Base-by-base conservation (phyloP, 2,888 invertebrate genomes). In the Mythimna ferrago region DNA sequence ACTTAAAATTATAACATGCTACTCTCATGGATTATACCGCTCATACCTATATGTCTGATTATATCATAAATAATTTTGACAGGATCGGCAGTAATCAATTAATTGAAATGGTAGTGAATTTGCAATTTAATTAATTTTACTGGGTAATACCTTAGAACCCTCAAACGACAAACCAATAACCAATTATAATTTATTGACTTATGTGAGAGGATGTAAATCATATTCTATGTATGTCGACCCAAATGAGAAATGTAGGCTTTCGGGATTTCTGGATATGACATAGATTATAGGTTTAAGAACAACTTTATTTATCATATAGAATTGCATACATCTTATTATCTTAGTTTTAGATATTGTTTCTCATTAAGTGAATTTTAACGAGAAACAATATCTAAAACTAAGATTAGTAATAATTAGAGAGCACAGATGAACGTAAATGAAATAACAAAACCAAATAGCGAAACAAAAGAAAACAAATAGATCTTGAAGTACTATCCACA, bases 181-280 rank as follows among this genome's bases (percentile, higher is more conserved):
- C 16, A 69, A 69, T 68, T 67, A 54, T 66, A 32, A 73, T 73
- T 60, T 58, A 71, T 53, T 60, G 41, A 58, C 38, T 73, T 26
- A 9, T 26, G 9, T 58, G 16, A 11, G 21, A 57, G 2, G 54
- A 44, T 69, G 41, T 56, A 14, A 38, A 51, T 51, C 10, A 58
- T 10, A 38, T 19, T 60, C 16, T 58, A 35, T 16, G 3, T 35
- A 19, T 35, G 10, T 35, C 10, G 19, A 58, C 32, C 4, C 10
- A 48, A 67, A 44, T 44, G 11, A 44, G 10, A 65, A 38, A 51
- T 51, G 11, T 14, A 51, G 35, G 21, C 14, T 35, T 48, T 67
- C 4, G 6, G 21, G 10, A 26, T 38, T n/a, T 19, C 6, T 26
- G 10, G 4, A 9, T 38, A 2, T 1, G 14, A n/a, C 6, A 44